Evolutionary conservation across 2,797 vertebrate genomes (phyloP).

Genomic region (Pangasius macronema): DNA sequence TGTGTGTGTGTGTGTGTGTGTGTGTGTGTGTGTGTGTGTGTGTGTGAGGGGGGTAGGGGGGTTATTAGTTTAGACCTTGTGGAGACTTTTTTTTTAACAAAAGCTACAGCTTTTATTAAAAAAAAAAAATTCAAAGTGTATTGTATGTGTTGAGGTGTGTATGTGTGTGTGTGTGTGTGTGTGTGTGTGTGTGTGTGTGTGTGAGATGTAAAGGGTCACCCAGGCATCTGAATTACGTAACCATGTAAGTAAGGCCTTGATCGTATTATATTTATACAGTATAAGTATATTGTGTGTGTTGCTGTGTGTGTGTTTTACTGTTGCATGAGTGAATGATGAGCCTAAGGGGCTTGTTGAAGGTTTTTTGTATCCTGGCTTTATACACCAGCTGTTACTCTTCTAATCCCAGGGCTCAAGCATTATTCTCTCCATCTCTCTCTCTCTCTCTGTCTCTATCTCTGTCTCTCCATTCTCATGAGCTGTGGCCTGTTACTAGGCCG

Average conservation of each 20-base stretch:
- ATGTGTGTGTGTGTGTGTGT: background rate
- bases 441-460: constrained; percentile 7
- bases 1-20: constrained; percentile 7
- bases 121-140: background rate
- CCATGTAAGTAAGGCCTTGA: background rate
- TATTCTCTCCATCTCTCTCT: constrained; percentile 40
- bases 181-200: constrained; percentile 11
- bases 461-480: constrained; percentile 8
- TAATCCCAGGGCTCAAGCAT: constrained; percentile 52
- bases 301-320: constrained; percentile 32
- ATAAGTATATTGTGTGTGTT: constrained; percentile 19
- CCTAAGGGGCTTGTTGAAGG: constrained; percentile 51
- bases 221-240: background rate
- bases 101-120: background rate
- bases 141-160: background rate
- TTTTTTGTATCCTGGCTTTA: constrained; percentile 53
- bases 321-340: constrained; percentile 48
- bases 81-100: background rate
- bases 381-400: constrained; percentile 59
- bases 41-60: too few relatives aligned
- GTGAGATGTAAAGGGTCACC: background rate
- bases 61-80: background rate
- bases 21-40: constrained; percentile 2
- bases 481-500: constrained; percentile 6
- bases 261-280: constrained; percentile 1